A percentile compares a stretch with the other conserved stretches of the same genome.
phyloP scores from a whole-genome alignment of 1,140 invertebrate species.

The Papilio xuthus region DNA sequence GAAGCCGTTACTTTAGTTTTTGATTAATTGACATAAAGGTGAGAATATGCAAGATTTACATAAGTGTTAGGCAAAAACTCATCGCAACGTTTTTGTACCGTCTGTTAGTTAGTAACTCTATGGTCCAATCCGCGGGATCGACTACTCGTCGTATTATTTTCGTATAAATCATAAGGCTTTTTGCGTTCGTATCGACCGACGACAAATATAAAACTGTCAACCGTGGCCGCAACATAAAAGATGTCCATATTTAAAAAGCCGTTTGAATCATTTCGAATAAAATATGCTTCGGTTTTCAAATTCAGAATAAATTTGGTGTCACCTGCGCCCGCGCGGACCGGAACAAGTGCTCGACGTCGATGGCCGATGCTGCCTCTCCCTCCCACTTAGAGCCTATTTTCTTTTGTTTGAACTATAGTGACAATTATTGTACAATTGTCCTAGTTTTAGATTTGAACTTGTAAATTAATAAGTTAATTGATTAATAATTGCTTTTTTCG shows the following conservation, averaged over 20 bases:
- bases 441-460: not conserved
- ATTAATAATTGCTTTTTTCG: not conserved
- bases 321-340: slow-evolving; percentile 75
- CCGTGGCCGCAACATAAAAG: slow-evolving; percentile 71
- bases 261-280: slow-evolving; percentile 77
- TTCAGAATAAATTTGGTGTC: slow-evolving; percentile 80
- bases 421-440: not conserved
- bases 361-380: slow-evolving; percentile 47
- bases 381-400: slow-evolving; percentile 43
- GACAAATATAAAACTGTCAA: slow-evolving; percentile 80
- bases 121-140: slow-evolving; percentile 47
- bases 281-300: slow-evolving; percentile 79
- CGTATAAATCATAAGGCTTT: slow-evolving; percentile 77
- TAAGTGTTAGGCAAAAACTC: not conserved
- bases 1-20: too few relatives aligned
- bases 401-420: slow-evolving; percentile 23
- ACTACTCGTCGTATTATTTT: slow-evolving; percentile 67
- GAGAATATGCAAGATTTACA: too few relatives aligned
- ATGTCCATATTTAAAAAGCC: slow-evolving; percentile 80
- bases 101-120: slow-evolving; percentile 44
- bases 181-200: slow-evolving; percentile 57
- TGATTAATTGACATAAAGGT: too few relatives aligned
- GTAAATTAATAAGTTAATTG: not conserved
- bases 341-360: slow-evolving; percentile 59
- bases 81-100: not conserved